These are phyloP conservation scores for Colletes gigas DNA, from an alignment of 1,140 invertebrate genomes.

Conservation along the genomic window DNA sequence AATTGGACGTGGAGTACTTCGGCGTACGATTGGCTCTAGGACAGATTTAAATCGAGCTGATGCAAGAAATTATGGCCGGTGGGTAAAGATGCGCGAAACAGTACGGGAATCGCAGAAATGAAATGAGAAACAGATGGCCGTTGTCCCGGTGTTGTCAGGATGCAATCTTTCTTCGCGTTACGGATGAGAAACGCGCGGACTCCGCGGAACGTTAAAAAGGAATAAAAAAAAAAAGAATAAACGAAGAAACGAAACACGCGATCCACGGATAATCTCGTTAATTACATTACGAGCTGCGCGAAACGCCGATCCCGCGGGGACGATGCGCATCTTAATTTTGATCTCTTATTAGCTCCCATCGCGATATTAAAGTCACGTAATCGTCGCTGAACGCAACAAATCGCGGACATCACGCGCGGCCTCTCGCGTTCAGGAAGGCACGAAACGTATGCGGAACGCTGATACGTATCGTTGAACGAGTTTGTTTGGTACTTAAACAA, in stretches of 20 bases:
- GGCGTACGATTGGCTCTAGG: too few species aligned
- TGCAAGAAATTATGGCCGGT: too few species aligned
- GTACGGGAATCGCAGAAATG: too few species aligned
- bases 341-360: conserved; percentile 48
- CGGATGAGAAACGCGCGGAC: conserved; percentile 3
- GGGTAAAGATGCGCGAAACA: too few species aligned
- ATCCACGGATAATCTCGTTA: conserved; percentile 35
- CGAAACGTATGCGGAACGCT: too few species aligned
- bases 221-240: too few species aligned
- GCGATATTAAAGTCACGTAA: conserved; percentile 55
- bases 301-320: conserved; percentile 29
- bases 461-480: too few species aligned
- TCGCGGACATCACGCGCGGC: conserved; percentile 25
- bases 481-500: too few species aligned
- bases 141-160: background rate
- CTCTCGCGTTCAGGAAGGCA: too few species aligned
- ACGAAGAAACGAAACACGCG: conserved; percentile 1
- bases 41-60: too few species aligned
- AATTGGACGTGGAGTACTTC: too few species aligned
- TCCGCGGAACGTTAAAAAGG: conserved; percentile 6
- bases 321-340: conserved; percentile 53
- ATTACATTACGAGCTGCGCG: conserved; percentile 50
- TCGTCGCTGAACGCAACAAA: conserved; percentile 48
- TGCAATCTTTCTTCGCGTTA: conserved; percentile 4
- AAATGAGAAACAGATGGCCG: too few species aligned